These are phyloP conservation scores for Sebastes hopkinsi DNA, from an alignment of 2,797 vertebrate species.

Conservation along the genomic window DNA sequence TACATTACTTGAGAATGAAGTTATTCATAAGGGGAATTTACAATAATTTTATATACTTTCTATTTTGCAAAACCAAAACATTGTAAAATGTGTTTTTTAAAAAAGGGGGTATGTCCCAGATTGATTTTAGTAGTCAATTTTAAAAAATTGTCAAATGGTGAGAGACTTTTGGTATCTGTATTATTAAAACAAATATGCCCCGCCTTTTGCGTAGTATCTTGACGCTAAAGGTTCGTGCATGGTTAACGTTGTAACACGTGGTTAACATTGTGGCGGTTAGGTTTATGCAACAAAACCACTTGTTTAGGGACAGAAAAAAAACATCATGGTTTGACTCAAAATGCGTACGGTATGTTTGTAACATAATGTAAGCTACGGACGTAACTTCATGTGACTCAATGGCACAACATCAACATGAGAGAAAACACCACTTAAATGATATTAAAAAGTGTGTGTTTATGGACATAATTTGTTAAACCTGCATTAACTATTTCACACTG, in stretches of 20 bases:
- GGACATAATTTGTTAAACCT: not conserved
- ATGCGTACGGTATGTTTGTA: not conserved
- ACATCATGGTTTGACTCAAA: not conserved
- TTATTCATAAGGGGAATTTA: too few relatives aligned
- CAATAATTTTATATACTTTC: too few relatives aligned
- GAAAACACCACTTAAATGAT: not conserved
- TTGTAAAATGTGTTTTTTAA: not conserved
- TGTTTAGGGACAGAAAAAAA: too few relatives aligned
- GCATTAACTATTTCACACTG: not conserved
- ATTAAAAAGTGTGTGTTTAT: not conserved
- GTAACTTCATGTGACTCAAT: too few relatives aligned
- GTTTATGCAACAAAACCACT: not conserved
- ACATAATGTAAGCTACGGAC: too few relatives aligned
- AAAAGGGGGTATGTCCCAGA: too few relatives aligned
- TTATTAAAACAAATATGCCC: too few relatives aligned
- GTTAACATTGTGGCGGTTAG: not conserved
- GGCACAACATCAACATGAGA: not conserved
- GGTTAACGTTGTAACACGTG: not conserved
- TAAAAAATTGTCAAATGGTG: too few relatives aligned
- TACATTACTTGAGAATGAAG: too few relatives aligned
- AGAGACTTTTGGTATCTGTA: too few relatives aligned
- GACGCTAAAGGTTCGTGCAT: fast-evolving
- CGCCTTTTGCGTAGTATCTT: not conserved
- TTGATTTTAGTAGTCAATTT: too few relatives aligned
- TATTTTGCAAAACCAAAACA: too few relatives aligned